Base-by-base conservation (phyloP, 2,888 invertebrate genomes). In the Tachina lurida region DNA sequence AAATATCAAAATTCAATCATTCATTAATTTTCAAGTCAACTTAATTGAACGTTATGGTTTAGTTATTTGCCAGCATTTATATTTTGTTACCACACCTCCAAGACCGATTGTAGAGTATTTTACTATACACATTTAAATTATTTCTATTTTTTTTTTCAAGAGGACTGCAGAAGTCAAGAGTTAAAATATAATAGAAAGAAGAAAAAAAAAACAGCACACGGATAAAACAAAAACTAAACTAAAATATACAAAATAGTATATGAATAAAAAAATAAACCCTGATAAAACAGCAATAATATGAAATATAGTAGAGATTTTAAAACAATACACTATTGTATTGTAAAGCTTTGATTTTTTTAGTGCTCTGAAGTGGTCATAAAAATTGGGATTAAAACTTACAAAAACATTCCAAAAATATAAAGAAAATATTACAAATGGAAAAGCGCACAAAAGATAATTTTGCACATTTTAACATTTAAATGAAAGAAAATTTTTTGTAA, bases 151-250 rank as follows among this genome's bases (percentile, higher is more conserved):
- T 31, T 39, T 12, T 1, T n/a, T 15, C 19, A 56, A 76, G 70
- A 70, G 76, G 75, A 70, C 65, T 80, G 54, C 77, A 78, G 54
- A 71, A 84, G 84, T 84, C 76, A 84, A 80, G 75, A 80, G 79
- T 76, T 78, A 60, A 70, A 74, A 62, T 75, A n/a, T 52, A 19
- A 41, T 71, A 58, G 45, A 62, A 79, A 13, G 45, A n/a, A 41
- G 67, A 58, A 54, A 31, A 54, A 47, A 13, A 70, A 56, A 74
- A 22, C 10, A 45, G 12, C 41, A 22, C 49, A 45, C 31, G 60
- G n/a, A 60, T 52, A 60, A 81, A 75, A 65, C 56, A 52, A 76
- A 77, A 60, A 65, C 31, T 52, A 65, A 67, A 39, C 63, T 70
- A 60, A 71, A 49, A 71, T 45, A 60, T n/a, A 62, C 15, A 62